Evolutionary conservation across 2,888 invertebrate species (phyloP), one percentile per base, ranked within the genome.

Genomic region (Troilus luridus): DNA sequence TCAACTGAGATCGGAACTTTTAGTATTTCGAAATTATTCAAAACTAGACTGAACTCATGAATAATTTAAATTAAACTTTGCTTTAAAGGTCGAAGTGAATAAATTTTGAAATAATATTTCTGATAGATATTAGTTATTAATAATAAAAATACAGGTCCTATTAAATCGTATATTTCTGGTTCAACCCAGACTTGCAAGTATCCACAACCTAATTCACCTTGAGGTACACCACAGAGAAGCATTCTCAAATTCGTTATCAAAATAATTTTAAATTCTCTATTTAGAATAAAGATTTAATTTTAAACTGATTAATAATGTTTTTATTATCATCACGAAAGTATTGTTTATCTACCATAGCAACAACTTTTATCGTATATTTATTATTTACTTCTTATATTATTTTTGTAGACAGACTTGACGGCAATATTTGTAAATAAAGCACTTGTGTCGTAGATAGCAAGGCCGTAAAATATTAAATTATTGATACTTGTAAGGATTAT

Each of bases 191-290:
- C 72, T 77, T 77, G 7, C 27, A 77, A 77, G 72, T 77, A 41
- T 41, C 72, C 72, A 77, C 85, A 85, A 85, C 85, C 56, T 19
- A 85, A 14, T 56, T 58, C 54, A 85, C 85, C 56, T 85, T 85
- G 85, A 85, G 85, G 85, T 85, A 85, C 56, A n/a, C 21, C n/a
- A 24, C 67, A 14, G 24, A 24, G 24, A 54, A 27, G 56, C 85
- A 54, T 58, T 56, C 21, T 85, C 56, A 58, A 85, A 58, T 85
- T 85, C 10, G 6, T 77, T 77, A 27, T 67, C 12, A 5, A 77
- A 6, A 41, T 27, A 0, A 27, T 24, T 14, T 64, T 62, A n/a
- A 64, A n/a, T 64, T n/a, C n/a, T 64, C 64, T 64, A 10, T 64
- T 64, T 11, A 64, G 2, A n/a, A n/a, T 64, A n/a, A n/a, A 11